Evolutionary conservation across 2,113 vertebrate genomes (phyloP).

Genomic region (Entelurus aequoreus): DNA sequence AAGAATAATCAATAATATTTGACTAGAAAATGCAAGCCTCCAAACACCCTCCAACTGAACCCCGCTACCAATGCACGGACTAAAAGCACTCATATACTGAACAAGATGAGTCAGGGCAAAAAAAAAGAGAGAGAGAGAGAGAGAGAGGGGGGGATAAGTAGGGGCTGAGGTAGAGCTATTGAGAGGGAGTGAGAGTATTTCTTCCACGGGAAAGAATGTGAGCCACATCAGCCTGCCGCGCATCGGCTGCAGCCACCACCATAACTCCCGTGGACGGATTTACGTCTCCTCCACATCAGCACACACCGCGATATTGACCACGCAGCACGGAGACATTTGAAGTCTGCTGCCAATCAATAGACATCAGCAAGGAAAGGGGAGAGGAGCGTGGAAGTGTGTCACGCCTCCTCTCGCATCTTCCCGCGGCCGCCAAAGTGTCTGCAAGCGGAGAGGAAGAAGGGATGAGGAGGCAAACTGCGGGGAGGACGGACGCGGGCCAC

Average conservation of each 20-base stretch:
- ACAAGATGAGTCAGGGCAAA: neutral
- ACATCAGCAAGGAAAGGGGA: constrained; percentile 4
- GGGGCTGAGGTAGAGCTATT: neutral
- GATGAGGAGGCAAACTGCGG: constrained; percentile 20
- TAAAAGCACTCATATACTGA: neutral
- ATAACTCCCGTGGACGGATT: constrained; percentile 42
- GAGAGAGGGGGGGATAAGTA: neutral
- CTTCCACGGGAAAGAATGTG: constrained; percentile 35
- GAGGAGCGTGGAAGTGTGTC: constrained; percentile 14
- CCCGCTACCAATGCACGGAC: too few relatives aligned
- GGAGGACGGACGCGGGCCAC: constrained; percentile 19
- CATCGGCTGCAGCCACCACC: constrained; percentile 27
- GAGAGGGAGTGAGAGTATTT: constrained; percentile 15
- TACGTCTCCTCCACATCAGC: constrained; percentile 17
- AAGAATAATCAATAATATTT: too few relatives aligned
- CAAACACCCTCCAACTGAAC: too few relatives aligned
- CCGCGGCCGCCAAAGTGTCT: neutral
- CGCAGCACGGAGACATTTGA: constrained; percentile 20
- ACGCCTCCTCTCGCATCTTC: neutral
- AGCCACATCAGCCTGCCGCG: constrained; percentile 42
- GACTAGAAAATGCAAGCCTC: too few relatives aligned
- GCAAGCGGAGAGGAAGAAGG: neutral
- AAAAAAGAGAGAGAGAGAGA: neutral
- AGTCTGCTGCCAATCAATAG: constrained; percentile 18
- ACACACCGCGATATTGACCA: constrained; percentile 21